A percentile compares a stretch with the other conserved stretches of the same genome.
These are phyloP conservation scores for Semicossyphus pulcher DNA, from an alignment of 2,113 vertebrate species.

Conservation along the genomic window DNA sequence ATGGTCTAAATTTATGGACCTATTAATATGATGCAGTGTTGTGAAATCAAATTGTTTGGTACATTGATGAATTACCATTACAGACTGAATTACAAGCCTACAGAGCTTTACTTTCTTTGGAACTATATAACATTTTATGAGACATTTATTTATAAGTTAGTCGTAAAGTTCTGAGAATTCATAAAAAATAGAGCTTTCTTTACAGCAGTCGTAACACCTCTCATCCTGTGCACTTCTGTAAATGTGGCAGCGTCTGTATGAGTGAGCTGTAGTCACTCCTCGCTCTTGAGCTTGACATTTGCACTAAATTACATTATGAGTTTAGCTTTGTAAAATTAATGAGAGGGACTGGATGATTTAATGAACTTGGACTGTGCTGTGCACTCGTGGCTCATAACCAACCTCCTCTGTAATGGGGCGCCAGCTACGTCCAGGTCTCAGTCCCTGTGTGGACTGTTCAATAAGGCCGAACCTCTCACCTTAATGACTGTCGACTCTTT, in stretches of 20 bases:
- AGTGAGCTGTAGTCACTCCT: not conserved
- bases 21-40: slow-evolving; percentile 13
- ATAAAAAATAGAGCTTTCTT: not conserved
- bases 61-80: slow-evolving; percentile 11
- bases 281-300: slow-evolving; percentile 26
- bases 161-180: too few relatives aligned
- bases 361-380: slow-evolving; percentile 29
- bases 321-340: slow-evolving; percentile 52
- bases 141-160: not conserved
- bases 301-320: slow-evolving; percentile 26
- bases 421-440: slow-evolving; percentile 39
- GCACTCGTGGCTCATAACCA: slow-evolving; percentile 42
- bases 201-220: not conserved
- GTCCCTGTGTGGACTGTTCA: slow-evolving; percentile 39
- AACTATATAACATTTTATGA: not conserved
- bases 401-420: slow-evolving; percentile 15
- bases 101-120: not conserved
- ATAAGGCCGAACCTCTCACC: slow-evolving; percentile 62
- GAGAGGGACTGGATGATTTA: slow-evolving; percentile 38
- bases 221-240: not conserved
- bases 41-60: slow-evolving; percentile 13
- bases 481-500: slow-evolving; percentile 72
- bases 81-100: not conserved
- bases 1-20: not conserved
- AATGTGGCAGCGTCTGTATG: not conserved